Conservation (phyloP, 1,140 invertebrate genomes). For the Dendrolimus kikuchii region DNA sequence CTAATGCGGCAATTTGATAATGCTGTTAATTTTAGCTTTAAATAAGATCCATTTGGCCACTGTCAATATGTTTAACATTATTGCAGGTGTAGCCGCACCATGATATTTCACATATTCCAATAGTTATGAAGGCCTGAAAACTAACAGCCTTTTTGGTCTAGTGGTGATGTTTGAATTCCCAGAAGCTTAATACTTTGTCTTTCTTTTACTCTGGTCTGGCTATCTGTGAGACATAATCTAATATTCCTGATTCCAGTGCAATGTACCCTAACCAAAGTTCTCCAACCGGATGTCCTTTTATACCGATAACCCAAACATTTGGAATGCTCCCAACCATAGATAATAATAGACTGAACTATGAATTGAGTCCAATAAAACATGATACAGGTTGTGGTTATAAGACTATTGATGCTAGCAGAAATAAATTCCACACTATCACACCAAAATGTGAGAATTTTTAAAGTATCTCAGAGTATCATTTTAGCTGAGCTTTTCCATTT, state of each 20-base stretch:
- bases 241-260: slow-evolving; percentile 19
- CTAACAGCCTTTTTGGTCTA: no score
- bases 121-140: no score
- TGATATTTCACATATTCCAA: no score
- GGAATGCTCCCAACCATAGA: slow-evolving; percentile 27
- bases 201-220: not conserved
- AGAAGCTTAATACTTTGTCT: not conserved
- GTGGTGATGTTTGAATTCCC: not conserved
- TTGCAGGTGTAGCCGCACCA: no score
- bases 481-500: no score
- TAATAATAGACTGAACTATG: slow-evolving; percentile 9
- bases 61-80: no score
- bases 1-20: not conserved
- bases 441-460: not conserved
- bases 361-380: slow-evolving; percentile 15
- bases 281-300: slow-evolving; percentile 14
- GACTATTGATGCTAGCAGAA: not conserved
- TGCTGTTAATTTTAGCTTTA: not conserved
- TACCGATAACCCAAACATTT: slow-evolving; percentile 35
- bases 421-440: not conserved
- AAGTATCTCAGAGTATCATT: not conserved
- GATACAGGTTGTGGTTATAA: not conserved
- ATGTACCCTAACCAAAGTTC: slow-evolving; percentile 27
- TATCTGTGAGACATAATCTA: not conserved
- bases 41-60: not conserved